These are phyloP conservation scores for Mormoops blainvillei DNA, from an alignment of 2,113 vertebrate species.

Conservation along the genomic window DNA sequence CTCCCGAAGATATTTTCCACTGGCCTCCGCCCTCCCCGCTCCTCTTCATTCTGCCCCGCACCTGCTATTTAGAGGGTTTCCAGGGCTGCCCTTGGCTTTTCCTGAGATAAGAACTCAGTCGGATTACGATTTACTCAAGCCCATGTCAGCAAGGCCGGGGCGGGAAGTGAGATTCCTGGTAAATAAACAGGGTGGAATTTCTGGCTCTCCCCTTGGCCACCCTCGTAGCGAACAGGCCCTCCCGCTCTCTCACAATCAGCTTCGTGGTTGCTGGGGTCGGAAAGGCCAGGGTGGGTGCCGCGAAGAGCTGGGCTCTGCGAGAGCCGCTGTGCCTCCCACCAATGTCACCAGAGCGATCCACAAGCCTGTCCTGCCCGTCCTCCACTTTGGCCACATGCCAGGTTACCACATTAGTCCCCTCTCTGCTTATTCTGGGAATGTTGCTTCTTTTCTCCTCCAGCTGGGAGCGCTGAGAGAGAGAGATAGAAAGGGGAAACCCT, in stretches of 20 bases:
- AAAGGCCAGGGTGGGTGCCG: not conserved
- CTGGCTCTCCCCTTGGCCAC: conserved; percentile 34
- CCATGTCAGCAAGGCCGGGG: not conserved
- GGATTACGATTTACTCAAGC: not conserved
- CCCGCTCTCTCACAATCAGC: not conserved
- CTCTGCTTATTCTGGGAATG: not conserved
- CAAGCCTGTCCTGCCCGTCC: not conserved
- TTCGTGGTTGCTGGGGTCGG: not conserved
- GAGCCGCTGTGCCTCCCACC: rapidly evolving
- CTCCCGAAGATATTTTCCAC: conserved; percentile 37
- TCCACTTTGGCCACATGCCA: not conserved
- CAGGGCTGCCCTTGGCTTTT: not conserved
- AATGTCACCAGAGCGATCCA: not conserved
- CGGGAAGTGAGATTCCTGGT: not conserved
- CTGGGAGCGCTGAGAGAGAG: not conserved
- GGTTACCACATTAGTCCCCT: not conserved
- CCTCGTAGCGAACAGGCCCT: not conserved
- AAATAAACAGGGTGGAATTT: conserved; percentile 30
- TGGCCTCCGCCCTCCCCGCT: not conserved
- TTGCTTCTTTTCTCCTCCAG: not conserved
- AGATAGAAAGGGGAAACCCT: not conserved
- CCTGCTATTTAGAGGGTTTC: conserved; percentile 8
- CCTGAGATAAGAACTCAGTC: not conserved
- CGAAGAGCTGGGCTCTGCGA: not conserved
- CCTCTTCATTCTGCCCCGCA: not conserved